Evolutionary conservation across 2,888 invertebrate species (phyloP).

Genomic region (Nymphalis polychloros): DNA sequence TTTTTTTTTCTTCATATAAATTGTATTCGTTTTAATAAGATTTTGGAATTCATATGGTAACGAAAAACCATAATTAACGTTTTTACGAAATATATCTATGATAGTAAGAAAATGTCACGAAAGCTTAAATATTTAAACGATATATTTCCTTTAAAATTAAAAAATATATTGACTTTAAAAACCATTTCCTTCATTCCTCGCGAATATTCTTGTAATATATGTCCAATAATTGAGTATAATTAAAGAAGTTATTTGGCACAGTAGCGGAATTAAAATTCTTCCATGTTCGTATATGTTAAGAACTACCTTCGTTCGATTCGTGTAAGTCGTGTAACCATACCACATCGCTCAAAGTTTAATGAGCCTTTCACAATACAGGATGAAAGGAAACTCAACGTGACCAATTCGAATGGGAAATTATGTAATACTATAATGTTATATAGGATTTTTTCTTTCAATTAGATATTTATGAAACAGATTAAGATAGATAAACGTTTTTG

Average conservation of each 20-base stretch:
- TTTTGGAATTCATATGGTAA: too few relatives aligned
- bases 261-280: not conserved
- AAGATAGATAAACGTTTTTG: too few relatives aligned
- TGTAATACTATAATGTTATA: too few relatives aligned
- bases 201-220: conserved; percentile 1
- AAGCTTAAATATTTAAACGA: not conserved
- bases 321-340: conserved; percentile 9
- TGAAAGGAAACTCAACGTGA: conserved; percentile 6
- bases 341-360: conserved; percentile 18
- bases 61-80: not conserved
- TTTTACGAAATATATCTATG: not conserved
- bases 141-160: not conserved
- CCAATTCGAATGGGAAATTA: not conserved
- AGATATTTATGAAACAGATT: too few relatives aligned
- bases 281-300: conserved; percentile 6
- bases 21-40: too few relatives aligned
- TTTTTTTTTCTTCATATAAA: too few relatives aligned
- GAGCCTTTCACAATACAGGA: conserved; percentile 25
- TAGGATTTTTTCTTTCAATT: too few relatives aligned
- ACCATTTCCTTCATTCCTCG: conserved; percentile 5
- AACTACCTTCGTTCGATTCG: conserved; percentile 2
- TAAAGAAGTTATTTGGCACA: conserved; percentile 12
- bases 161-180: not conserved
- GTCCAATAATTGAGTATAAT: conserved; percentile 6
- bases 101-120: not conserved